Evolutionary conservation across 2,888 invertebrate species (phyloP).

Genomic region (Tineola bisselliella): DNA sequence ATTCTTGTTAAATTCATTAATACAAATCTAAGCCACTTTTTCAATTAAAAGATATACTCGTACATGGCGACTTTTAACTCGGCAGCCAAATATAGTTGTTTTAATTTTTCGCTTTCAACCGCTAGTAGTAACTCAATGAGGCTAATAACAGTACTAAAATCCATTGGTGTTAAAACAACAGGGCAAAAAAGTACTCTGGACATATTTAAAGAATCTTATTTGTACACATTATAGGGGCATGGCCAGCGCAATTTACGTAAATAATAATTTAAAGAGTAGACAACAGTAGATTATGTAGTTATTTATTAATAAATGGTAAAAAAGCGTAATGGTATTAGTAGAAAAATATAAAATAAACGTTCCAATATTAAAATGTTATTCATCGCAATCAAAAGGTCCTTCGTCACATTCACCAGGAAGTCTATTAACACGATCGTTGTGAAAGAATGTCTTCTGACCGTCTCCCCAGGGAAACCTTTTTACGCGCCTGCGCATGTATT

Average conservation of each 20-base stretch:
- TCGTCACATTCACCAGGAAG: conserved; percentile 42
- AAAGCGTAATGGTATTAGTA: too few species aligned
- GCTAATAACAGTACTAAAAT: background rate
- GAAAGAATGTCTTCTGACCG: conserved; percentile 83
- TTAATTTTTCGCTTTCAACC: background rate
- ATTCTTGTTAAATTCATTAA: background rate
- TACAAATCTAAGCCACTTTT: too few species aligned
- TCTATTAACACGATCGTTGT: conserved; percentile 78
- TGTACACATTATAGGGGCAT: too few species aligned
- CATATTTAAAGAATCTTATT: too few species aligned
- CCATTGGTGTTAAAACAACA: background rate
- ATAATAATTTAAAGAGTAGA: too few species aligned
- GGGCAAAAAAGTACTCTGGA: too few species aligned
- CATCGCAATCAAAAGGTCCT: conserved; percentile 40
- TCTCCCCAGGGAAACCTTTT: conserved; percentile 94
- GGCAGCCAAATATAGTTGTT: background rate
- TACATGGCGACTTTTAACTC: too few species aligned
- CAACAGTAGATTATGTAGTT: too few species aligned
- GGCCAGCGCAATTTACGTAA: too few species aligned
- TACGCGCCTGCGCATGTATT: conserved; percentile 78
- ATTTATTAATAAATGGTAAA: too few species aligned
- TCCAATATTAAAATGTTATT: conserved; percentile 13
- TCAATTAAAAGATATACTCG: too few species aligned
- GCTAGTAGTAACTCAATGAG: background rate
- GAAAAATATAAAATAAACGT: too few species aligned